phyloP scores from a whole-genome alignment of 2,888 invertebrate genomes.

The Macaria notata region DNA sequence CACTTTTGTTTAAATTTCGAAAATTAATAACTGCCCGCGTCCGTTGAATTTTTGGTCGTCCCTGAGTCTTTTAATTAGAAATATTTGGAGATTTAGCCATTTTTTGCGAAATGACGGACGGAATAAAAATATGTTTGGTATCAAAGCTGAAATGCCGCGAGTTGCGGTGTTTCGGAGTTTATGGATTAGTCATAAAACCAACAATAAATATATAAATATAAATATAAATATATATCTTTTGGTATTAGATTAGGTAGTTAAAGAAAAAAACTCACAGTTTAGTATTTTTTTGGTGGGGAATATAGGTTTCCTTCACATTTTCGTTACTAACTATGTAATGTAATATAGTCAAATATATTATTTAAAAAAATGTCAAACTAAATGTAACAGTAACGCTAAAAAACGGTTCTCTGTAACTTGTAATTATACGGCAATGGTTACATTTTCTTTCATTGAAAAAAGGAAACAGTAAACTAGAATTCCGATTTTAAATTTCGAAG shows the following conservation, averaged over 20 bases:
- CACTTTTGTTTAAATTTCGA: constrained; percentile 78
- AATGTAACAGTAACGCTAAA: too few relatives aligned
- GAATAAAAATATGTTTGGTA: constrained; percentile 38
- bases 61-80: constrained; percentile 69
- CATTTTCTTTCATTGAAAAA: constrained; percentile 6
- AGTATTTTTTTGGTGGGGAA: too few relatives aligned
- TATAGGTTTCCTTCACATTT: too few relatives aligned
- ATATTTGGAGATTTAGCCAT: constrained; percentile 67
- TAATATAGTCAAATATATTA: too few relatives aligned
- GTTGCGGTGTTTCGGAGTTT: constrained; percentile 14
- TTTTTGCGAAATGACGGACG: constrained; percentile 45
- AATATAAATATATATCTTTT: too few relatives aligned
- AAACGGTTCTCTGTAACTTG: too few relatives aligned
- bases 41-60: constrained; percentile 58
- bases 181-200: too few relatives aligned
- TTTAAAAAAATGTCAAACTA: too few relatives aligned
- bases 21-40: constrained; percentile 70
- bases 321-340: too few relatives aligned
- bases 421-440: background rate
- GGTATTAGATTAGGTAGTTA: too few relatives aligned
- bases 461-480: constrained; percentile 29
- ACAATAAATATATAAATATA: too few relatives aligned
- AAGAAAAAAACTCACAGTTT: too few relatives aligned
- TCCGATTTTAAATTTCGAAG: constrained; percentile 8
- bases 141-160: constrained; percentile 31